A percentile compares a stretch with the other conserved stretches of the same genome.
These are phyloP conservation scores for Cataglyphis rosenhaueri DNA, from an alignment of 2,888 invertebrate species.

Conservation along the genomic window DNA sequence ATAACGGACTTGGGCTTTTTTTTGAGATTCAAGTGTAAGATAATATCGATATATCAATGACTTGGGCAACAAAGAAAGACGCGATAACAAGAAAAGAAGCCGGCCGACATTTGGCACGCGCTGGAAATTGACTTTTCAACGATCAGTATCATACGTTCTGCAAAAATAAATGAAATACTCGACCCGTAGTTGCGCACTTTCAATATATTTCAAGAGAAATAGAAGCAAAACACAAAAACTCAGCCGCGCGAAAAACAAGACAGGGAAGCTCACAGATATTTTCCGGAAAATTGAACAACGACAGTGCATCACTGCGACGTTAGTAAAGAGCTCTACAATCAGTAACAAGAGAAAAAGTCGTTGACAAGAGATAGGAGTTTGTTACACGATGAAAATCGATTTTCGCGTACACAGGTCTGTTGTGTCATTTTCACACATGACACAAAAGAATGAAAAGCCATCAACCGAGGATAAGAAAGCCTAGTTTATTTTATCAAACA, in stretches of 20 bases:
- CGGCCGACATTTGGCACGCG: slow-evolving; percentile 25
- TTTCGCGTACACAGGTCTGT: slow-evolving; percentile 33
- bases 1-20: background rate
- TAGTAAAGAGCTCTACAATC: slow-evolving; percentile 46
- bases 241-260: slow-evolving; percentile 47
- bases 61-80: slow-evolving; percentile 14
- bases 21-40: background rate
- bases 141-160: slow-evolving; percentile 27
- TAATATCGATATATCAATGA: slow-evolving; percentile 31
- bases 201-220: slow-evolving; percentile 45
- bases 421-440: slow-evolving; percentile 28
- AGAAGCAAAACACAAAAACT: slow-evolving; percentile 49
- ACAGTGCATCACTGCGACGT: slow-evolving; percentile 38
- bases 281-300: slow-evolving; percentile 52
- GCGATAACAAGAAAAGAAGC: slow-evolving; percentile 20
- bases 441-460: slow-evolving; percentile 21
- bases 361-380: slow-evolving; percentile 41
- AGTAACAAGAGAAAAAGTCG: slow-evolving; percentile 49
- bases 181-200: slow-evolving; percentile 31
- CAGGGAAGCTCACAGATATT: slow-evolving; percentile 44
- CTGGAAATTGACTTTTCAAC: slow-evolving; percentile 50
- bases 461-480: background rate
- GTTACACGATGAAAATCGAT: slow-evolving; percentile 44
- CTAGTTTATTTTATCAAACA: slow-evolving; percentile 21
- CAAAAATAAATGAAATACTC: slow-evolving; percentile 52